phyloP scores from a whole-genome alignment of 2,113 vertebrate genomes.

The Paramormyrops kingsleyae region DNA sequence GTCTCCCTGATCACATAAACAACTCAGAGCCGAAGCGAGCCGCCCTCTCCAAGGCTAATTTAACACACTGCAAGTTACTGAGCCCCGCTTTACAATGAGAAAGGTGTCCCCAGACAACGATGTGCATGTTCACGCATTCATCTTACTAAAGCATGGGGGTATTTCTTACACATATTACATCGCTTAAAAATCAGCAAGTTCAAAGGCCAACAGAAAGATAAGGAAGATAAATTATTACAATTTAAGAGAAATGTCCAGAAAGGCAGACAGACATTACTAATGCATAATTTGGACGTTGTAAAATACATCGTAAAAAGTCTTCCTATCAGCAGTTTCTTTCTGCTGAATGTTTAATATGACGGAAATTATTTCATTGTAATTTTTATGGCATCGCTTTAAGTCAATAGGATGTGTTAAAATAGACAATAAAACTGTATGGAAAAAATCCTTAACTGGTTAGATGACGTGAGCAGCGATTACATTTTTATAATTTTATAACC shows the following conservation, averaged over 20 bases:
- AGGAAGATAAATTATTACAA: neutral
- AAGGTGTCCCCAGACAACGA: neutral
- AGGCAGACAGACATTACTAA: neutral
- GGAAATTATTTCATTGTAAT: neutral
- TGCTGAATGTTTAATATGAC: neutral
- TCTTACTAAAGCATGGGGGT: neutral
- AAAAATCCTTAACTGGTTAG: neutral
- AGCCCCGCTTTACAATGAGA: neutral
- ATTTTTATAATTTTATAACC: neutral
- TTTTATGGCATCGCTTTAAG: neutral
- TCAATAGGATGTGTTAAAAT: neutral
- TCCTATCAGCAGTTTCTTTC: neutral
- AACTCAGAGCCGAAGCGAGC: constrained; percentile 18
- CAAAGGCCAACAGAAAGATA: neutral
- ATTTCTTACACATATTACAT: neutral
- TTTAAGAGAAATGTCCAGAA: neutral
- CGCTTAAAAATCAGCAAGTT: neutral
- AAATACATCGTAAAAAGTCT: neutral
- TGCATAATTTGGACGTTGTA: neutral
- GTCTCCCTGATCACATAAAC: constrained; percentile 48
- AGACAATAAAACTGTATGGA: neutral
- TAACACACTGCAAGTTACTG: neutral
- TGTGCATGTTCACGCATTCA: neutral
- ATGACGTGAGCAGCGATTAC: neutral
- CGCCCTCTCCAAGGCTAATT: neutral